A percentile compares a stretch with the other conserved stretches of the same genome.
These are phyloP conservation scores for Drosophila kuntzei DNA, from an alignment of 2,888 invertebrate genomes.

Conservation along the genomic window DNA sequence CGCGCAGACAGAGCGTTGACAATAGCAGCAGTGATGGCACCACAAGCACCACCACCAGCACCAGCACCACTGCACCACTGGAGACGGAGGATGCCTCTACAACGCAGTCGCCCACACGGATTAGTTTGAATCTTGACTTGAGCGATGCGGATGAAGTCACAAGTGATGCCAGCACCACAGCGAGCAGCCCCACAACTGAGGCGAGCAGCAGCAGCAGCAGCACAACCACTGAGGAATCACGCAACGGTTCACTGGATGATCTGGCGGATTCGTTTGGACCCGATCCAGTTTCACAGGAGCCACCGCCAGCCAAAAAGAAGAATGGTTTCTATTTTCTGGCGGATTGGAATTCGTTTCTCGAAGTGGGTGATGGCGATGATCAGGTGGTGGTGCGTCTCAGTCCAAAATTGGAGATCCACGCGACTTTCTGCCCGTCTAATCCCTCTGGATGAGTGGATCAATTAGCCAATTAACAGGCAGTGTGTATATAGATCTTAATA, in stretches of 20 bases:
- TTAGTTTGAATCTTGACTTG: constrained; percentile 74
- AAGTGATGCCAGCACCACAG: constrained; percentile 25
- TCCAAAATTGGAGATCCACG: constrained; percentile 92
- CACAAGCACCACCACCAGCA: constrained; percentile 18
- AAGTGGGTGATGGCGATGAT: constrained; percentile 91
- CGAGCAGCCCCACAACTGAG: constrained; percentile 49
- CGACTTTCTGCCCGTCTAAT: constrained; percentile 90
- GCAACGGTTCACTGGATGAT: constrained; percentile 86
- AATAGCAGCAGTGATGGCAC: constrained; percentile 15
- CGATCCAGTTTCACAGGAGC: constrained; percentile 86
- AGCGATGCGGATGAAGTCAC: constrained; percentile 58
- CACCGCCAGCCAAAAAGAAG: constrained; percentile 88
- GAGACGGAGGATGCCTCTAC: constrained; percentile 26
- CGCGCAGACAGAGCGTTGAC: constrained; percentile 40
- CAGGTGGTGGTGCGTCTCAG: constrained; percentile 92
- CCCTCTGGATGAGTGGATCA: neutral
- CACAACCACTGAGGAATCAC: constrained; percentile 82
- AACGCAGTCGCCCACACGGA: constrained; percentile 72
- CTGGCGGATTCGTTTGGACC: constrained; percentile 91
- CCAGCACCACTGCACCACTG: neutral
- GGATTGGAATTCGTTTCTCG: constrained; percentile 94
- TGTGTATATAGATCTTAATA: constrained; percentile 49
- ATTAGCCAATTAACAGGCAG: constrained; percentile 15
- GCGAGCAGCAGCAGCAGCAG: constrained; percentile 44
- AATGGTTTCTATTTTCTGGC: constrained; percentile 94